phyloP scores from a whole-genome alignment of 2,113 vertebrate species.

The Leptobrachium ailaonicum region DNA sequence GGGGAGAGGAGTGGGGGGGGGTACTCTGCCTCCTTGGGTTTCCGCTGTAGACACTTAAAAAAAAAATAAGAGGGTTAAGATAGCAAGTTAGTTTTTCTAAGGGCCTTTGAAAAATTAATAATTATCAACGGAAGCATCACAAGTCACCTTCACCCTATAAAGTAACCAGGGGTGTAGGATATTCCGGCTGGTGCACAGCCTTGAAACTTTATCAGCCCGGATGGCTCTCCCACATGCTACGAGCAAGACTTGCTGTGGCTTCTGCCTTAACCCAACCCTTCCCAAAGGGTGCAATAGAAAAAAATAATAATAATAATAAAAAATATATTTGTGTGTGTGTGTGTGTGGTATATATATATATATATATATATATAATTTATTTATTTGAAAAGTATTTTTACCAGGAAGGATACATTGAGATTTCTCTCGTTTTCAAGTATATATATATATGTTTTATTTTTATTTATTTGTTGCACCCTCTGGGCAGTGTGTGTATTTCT shows the following conservation, averaged over 20 bases:
- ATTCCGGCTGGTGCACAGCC: background rate
- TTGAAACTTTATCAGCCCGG: slow-evolving; percentile 32
- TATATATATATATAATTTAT: no score
- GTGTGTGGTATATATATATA: no score
- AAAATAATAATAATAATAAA: no score
- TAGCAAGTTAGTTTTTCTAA: background rate
- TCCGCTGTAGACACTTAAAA: background rate
- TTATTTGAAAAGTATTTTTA: no score
- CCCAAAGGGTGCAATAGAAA: background rate
- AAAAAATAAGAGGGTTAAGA: background rate
- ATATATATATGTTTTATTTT: no score
- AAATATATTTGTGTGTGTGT: no score
- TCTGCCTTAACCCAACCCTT: slow-evolving; percentile 2
- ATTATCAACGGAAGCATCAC: background rate
- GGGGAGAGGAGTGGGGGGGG: no score
- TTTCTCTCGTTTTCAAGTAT: no score
- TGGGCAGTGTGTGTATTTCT: no score
- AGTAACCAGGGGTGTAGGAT: background rate
- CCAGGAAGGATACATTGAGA: no score
- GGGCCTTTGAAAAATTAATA: background rate
- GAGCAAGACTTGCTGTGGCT: background rate
- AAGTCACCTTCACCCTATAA: background rate
- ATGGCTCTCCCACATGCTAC: slow-evolving; percentile 14
- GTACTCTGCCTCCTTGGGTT: background rate
- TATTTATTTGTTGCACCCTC: no score